A percentile compares a stretch with the other conserved stretches of the same genome.
Evolutionary conservation across 2,113 vertebrate species (phyloP).

Genomic region (Lepus europaeus): DNA sequence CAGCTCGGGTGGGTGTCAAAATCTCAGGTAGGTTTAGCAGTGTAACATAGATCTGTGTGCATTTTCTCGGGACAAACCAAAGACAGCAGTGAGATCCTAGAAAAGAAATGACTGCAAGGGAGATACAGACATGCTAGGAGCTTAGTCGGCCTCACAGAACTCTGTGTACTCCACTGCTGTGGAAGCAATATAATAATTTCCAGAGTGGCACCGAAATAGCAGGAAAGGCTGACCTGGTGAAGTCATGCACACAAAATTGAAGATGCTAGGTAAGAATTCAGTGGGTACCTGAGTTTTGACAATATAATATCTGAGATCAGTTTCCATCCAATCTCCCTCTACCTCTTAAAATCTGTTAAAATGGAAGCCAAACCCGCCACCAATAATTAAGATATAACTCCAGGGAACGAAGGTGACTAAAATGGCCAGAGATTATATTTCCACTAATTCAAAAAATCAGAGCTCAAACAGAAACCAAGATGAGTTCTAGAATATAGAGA

Average conservation of each 20-base stretch:
- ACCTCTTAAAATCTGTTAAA: neutral
- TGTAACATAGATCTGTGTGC: neutral
- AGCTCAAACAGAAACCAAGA: constrained; percentile 61
- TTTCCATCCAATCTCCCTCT: neutral
- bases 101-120: neutral
- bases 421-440: constrained; percentile 14
- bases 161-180: neutral
- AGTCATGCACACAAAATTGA: neutral
- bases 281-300: neutral
- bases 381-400: constrained; percentile 8
- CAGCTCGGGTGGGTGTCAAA: neutral
- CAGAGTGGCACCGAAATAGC: neutral
- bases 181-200: neutral
- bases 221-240: neutral
- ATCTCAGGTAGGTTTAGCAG: neutral
- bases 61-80: neutral
- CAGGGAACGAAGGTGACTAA: neutral
- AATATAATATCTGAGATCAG: neutral
- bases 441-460: constrained; percentile 40
- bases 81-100: neutral
- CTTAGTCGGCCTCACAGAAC: neutral
- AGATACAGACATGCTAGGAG: neutral
- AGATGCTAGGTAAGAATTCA: neutral
- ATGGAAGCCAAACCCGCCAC: neutral
- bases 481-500: neutral